Base-by-base conservation (phyloP, 2,888 invertebrate species). In the Plagodis dolabraria region DNA sequence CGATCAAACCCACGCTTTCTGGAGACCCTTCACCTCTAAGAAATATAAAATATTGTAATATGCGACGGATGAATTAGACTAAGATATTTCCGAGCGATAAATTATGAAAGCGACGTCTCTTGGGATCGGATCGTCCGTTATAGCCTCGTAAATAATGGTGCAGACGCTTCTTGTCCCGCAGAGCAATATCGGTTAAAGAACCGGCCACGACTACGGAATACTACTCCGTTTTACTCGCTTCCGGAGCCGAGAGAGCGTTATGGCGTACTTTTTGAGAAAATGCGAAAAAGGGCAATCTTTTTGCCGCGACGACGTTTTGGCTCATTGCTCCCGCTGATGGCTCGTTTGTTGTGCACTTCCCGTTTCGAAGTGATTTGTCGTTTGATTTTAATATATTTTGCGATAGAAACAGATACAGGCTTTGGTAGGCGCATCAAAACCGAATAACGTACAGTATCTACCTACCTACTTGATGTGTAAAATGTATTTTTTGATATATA, bases 11-110 rank as follows among this genome's bases (percentile, higher is more conserved):
- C 8, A 2, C 38, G n/a, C 36, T 54, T 72, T 71, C 72, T 71
- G 64, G 73, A 69, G 77, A 60, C 77, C 85, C 76, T 79, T 79
- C 80, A 60, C 82, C 79, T 61, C 77, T 81, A 81, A 82, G 84
- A 84, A 82, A 44, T 38, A 43, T 43, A 12, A 43, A 12, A 43
- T 85, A 83, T 83, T 82, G 84, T 85, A 87, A 89, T 85, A 87
- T 88, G 89, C 85, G 77, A 77, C 75, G 65, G 68, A 82, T 80
- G 85, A 87, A 87, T 88, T 86, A 86, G 80, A 78, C 77, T 71
- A 77, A 82, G 82, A 85, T 88, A 89, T 89, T 88, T 83, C 78
- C 80, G 77, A 72, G 71, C 72, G 77, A 76, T 85, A 85, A 83
- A 85, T 84, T 87, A 83, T 77, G 77, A 78, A 77, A 76, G 69